Base-by-base conservation (phyloP, 2,797 vertebrate species). In the Cuniculus paca region DNA sequence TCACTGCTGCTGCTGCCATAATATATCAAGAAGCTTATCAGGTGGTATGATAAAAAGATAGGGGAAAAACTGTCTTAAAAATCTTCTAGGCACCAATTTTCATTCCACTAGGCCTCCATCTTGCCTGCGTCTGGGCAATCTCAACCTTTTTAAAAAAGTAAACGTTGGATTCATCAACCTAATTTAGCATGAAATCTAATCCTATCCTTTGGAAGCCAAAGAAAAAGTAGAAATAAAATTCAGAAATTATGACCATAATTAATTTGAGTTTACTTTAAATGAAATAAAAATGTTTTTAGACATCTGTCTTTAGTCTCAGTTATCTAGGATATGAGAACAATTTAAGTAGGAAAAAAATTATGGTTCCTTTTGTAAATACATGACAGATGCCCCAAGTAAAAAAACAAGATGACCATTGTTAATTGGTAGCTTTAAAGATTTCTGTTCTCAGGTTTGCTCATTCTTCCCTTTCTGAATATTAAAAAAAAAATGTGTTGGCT, bases 161-260 rank as follows among this genome's bases (percentile, higher is more conserved):
- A 10, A 83, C 13, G 28, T 45, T 24, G 50, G n/a, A 36, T 65
- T 79, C 77, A 20, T 12, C 56, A 50, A 75, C 61, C 8, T 19
- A 80, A 0, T 65, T 31, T 63, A 45, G 83, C 28, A 68, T 17
- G 85, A 48, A 90, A 83, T 60, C 39, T 78, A 78, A 79, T 74
- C 26, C 75, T 16, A 85, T 95, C 52, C 26, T 85, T 93, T 88
- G 63, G 84, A 85, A 88, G 52, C 42, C 78, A 90, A 91, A 92
- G 31, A 28, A 92, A 89, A 80, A 85, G 24, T 88, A 24, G 80
- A 50, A 50, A 60, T 20, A 74, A 95, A 58, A 34, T 60, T 20
- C 6, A 89, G 82, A 83, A 84, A 91, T 45, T 26, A 61, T 88
- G 56, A 74, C 50, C 8, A 9, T 93, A 39, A 68, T 28, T 72